Percentiles rank a stretch among this genome's conserved stretches.
Conservation (phyloP, 2,888 invertebrate genomes). For the Thymelicus sylvestris region DNA sequence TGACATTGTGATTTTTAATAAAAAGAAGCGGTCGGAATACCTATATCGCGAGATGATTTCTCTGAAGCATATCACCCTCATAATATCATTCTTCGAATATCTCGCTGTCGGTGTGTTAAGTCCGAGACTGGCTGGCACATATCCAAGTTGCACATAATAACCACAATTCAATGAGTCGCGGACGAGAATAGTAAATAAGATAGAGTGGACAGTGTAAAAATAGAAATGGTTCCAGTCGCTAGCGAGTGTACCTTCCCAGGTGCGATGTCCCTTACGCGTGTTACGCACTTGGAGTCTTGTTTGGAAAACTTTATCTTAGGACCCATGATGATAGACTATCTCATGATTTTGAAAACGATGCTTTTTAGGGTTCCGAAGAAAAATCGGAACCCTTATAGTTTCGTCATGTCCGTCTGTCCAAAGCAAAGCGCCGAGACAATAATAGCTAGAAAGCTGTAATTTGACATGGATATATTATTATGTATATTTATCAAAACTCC, state of each 20-base stretch:
- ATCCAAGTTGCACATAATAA: constrained; percentile 84
- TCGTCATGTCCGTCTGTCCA: too few relatives aligned
- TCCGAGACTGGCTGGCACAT: constrained; percentile 75
- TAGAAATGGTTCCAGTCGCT: constrained; percentile 80
- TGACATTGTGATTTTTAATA: constrained; percentile 58
- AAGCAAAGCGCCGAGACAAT: too few relatives aligned
- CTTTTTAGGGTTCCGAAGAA: too few relatives aligned
- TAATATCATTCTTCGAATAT: constrained; percentile 76
- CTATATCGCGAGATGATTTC: constrained; percentile 50
- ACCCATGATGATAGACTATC: too few relatives aligned
- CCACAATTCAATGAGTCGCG: constrained; percentile 85
- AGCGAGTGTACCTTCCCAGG: constrained; percentile 79
- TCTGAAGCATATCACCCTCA: constrained; percentile 65
- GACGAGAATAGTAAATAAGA: constrained; percentile 85
- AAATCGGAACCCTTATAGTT: too few relatives aligned
- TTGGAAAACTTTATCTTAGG: constrained; percentile 20
- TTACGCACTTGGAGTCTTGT: constrained; percentile 24
- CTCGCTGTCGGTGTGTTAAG: constrained; percentile 75
- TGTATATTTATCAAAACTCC: too few relatives aligned
- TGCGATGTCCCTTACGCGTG: constrained; percentile 68
- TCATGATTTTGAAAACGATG: too few relatives aligned
- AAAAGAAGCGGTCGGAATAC: constrained; percentile 51
- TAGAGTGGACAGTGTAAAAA: constrained; percentile 81
- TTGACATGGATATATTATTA: too few relatives aligned
- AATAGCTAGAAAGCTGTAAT: too few relatives aligned